Conservation (phyloP, 2,797 vertebrate species). For the Gallinago solitaria region DNA sequence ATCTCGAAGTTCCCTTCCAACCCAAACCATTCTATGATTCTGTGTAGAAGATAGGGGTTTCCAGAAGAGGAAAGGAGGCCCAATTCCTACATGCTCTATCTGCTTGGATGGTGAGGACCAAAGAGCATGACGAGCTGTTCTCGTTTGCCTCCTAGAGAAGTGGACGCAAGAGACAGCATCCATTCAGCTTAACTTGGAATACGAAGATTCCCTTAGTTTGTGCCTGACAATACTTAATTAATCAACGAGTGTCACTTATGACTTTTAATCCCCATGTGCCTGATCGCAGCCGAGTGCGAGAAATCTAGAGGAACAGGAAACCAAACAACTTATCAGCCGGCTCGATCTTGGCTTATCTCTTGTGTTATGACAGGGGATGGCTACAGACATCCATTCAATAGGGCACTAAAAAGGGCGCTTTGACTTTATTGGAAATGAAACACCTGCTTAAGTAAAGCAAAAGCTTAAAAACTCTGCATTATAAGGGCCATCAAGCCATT, state of each 20-base stretch:
- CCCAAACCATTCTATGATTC: not conserved
- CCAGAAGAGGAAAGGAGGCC: not conserved
- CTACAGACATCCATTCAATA: not conserved
- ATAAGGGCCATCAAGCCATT: not conserved
- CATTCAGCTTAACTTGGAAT: not conserved
- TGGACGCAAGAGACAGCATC: rapidly evolving
- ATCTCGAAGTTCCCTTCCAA: not conserved
- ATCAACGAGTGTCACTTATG: not conserved
- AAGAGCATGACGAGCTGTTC: rapidly evolving
- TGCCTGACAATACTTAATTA: not conserved
- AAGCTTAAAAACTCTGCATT: rapidly evolving
- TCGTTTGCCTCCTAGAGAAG: not conserved
- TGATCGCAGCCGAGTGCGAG: not conserved
- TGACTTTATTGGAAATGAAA: constrained; percentile 1
- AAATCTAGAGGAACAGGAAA: not conserved
- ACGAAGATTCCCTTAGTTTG: not conserved
- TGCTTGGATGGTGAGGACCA: not conserved
- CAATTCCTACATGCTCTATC: not conserved
- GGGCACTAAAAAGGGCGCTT: not conserved
- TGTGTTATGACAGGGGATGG: not conserved
- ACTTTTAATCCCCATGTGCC: not conserved
- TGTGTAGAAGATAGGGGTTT: not conserved
- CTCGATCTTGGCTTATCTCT: not conserved
- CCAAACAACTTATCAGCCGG: not conserved
- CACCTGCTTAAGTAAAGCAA: not conserved